Base-by-base conservation (phyloP, 2,113 vertebrate species). In the Sorex fumeus region DNA sequence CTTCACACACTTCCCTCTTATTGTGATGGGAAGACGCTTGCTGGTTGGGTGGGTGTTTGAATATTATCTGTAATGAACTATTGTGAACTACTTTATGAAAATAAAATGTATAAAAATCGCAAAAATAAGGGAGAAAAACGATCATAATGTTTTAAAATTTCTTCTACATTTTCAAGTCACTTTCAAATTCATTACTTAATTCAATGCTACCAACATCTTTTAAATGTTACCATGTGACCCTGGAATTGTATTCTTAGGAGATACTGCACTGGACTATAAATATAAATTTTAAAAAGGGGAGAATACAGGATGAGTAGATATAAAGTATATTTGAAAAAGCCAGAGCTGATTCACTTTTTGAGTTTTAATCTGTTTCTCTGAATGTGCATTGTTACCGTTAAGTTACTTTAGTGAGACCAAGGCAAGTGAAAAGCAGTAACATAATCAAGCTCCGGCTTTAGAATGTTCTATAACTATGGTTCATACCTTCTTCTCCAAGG, bases 111-210 rank as follows among this genome's bases (percentile, higher is more conserved):
- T n/a, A n/a, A n/a, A n/a, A n/a, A n/a, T n/a, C n/a, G n/a, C n/a
- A n/a, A n/a, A n/a, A n/a, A n/a, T n/a, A n/a, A 32, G 34, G 16
- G 70, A 25, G 16, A 57, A 50, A 91, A 74, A 50, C 53, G 27
- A 66, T 69, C 30, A 75, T 43, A 62, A 66, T n/a, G 64, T 74
- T 84, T 72, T 9, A 50, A 78, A 71, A 47, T 45, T 83, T 80
- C 90, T 87, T 64, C 16, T 18, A 28, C 3, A 9, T 28, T 66
- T 66, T 66, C 27, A 21, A 91, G 30, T 77, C 36, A 13, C 2
- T 70, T 89, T 84, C 28, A 76, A 25, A 50, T 71, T 84, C 32
- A 50, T 78, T 84, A 83, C 11, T 47, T 93, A 87, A 76, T 71
- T 76, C 60, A 80, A 83, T 36, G 18, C 25, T 53, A 77, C 12